phyloP scores from a whole-genome alignment of 2,888 invertebrate genomes.

The Xestia sexstrigata region DNA sequence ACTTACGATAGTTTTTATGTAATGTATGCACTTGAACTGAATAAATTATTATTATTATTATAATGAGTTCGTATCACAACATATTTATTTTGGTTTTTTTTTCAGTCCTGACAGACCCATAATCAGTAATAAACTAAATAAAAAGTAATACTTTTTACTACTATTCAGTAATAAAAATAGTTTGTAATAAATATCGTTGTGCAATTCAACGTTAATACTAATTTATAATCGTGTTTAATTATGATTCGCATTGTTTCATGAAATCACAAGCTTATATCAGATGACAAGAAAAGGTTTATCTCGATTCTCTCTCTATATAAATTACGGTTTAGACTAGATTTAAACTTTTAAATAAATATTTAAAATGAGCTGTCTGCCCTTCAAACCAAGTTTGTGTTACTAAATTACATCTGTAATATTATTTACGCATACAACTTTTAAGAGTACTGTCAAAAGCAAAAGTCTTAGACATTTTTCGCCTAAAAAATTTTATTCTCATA shows the following conservation, averaged over 20 bases:
- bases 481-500: not conserved
- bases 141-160: not conserved
- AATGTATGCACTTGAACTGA: no score
- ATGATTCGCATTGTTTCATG: constrained; percentile 1
- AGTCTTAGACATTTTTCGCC: not conserved
- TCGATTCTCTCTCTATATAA: constrained; percentile 10
- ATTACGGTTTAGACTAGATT: constrained; percentile 11
- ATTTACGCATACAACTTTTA: constrained; percentile 24
- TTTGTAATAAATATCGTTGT: not conserved
- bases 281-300: constrained; percentile 16
- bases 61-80: not conserved
- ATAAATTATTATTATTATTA: no score
- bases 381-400: constrained; percentile 22
- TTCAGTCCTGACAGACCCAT: not conserved
- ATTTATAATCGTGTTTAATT: not conserved
- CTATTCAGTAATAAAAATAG: not conserved
- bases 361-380: constrained; percentile 46
- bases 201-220: not conserved
- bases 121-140: not conserved
- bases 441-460: constrained; percentile 8
- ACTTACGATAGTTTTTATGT: no score
- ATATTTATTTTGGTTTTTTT: no score
- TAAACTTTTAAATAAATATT: not conserved
- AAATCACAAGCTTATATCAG: constrained; percentile 4
- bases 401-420: constrained; percentile 18